phyloP scores from a whole-genome alignment of 1,140 invertebrate species.

The Ostrea edulis region DNA sequence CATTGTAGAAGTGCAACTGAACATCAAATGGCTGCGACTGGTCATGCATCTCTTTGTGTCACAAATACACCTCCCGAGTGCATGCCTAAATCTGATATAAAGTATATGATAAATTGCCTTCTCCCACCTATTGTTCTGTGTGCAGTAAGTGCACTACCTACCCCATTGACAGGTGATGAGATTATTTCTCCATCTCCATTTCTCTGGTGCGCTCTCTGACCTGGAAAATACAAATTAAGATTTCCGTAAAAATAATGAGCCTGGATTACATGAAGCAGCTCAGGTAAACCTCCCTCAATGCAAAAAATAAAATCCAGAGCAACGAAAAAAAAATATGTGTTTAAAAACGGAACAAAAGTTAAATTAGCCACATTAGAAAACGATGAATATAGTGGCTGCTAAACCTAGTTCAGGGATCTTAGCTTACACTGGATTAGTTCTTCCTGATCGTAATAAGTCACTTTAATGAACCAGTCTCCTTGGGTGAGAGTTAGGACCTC shows the following conservation, averaged over 20 bases:
- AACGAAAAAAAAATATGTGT: not conserved
- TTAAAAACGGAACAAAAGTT: not conserved
- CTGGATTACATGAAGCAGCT: not conserved
- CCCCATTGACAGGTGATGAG: conserved; percentile 21
- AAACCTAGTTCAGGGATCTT: not conserved
- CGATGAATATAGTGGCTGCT: not conserved
- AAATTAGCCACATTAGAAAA: conserved; percentile 23
- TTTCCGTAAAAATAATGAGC: conserved; percentile 7
- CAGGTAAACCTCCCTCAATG: conserved; percentile 14
- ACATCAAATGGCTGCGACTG: not conserved
- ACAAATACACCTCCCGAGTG: not conserved
- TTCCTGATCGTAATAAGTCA: conserved; percentile 2
- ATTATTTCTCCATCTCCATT: conserved; percentile 18
- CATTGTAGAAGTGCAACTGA: not conserved
- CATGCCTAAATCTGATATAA: conserved; percentile 1
- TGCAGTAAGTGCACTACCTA: conserved; percentile 9
- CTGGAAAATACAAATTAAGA: conserved; percentile 35
- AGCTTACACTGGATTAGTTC: not conserved
- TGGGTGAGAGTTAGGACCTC: conserved; percentile 1
- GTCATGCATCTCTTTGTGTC: not conserved
- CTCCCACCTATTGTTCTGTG: conserved; percentile 6
- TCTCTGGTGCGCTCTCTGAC: conserved; percentile 25
- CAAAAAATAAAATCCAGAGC: not conserved
- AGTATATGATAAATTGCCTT: not conserved
- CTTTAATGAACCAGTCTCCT: conserved; percentile 27